Evolutionary conservation across 92 coral and sea anemone species (phyloP).

Genomic region (Parazoanthus swiftii): DNA sequence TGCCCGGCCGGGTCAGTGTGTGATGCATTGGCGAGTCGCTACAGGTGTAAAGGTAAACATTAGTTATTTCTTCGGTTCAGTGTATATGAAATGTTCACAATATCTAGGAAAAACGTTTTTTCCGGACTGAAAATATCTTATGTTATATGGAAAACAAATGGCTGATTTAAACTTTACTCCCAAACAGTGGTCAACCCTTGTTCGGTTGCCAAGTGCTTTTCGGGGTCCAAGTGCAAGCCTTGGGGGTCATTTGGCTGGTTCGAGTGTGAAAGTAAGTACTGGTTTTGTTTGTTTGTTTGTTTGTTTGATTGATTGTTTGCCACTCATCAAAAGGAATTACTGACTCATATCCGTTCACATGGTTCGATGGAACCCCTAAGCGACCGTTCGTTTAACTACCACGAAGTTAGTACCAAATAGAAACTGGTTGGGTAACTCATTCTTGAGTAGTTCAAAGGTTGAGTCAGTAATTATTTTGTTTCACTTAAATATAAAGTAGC

Average conservation of each 20-base stretch:
- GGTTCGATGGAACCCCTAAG: no score
- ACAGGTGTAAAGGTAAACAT: constrained; percentile 1
- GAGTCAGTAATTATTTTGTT: neutral
- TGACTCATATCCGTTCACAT: no score
- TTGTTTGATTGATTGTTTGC: no score
- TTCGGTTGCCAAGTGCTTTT: constrained; percentile 7
- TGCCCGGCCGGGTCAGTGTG: constrained; percentile 24
- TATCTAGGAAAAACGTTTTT: neutral
- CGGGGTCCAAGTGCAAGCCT: constrained; percentile 17
- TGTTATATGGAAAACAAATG: neutral
- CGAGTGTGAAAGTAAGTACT: constrained; percentile 23
- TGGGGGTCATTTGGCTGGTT: constrained; percentile 39
- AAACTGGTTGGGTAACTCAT: neutral
- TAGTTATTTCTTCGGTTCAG: neutral
- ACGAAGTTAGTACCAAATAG: neutral
- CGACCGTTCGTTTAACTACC: no score
- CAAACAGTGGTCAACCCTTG: constrained; percentile 32
- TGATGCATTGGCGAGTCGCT: constrained; percentile 4
- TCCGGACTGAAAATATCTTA: neutral
- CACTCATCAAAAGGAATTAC: no score
- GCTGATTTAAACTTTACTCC: neutral
- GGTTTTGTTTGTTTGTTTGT: no score
- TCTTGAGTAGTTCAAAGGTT: neutral
- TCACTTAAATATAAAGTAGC: no score
- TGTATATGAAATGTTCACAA: neutral